phyloP scores from a whole-genome alignment of 2,888 invertebrate genomes.

The Drepana falcataria region DNA sequence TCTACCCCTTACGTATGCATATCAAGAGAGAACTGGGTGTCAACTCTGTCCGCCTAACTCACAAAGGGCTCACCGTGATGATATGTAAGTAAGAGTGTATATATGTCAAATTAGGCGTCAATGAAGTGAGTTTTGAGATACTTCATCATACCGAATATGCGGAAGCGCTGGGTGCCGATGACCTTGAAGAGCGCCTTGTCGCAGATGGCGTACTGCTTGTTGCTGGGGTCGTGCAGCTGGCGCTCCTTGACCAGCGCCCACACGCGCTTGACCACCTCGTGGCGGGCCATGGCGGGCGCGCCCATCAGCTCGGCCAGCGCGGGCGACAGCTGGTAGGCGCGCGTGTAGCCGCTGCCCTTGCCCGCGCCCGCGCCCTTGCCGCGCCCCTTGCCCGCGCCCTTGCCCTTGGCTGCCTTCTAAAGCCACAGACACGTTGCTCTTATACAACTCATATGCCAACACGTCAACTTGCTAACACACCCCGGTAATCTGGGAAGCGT shows the following conservation, averaged over 20 bases:
- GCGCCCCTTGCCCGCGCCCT: constrained; percentile 48
- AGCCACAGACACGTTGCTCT: not conserved
- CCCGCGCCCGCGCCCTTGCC: constrained; percentile 39
- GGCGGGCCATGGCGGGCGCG: constrained; percentile 88
- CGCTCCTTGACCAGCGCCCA: constrained; percentile 95
- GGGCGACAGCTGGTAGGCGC: constrained; percentile 89
- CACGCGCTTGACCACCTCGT: constrained; percentile 92
- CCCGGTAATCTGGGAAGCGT: no score
- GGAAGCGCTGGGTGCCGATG: constrained; percentile 94
- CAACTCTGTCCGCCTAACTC: no score
- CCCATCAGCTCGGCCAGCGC: constrained; percentile 92
- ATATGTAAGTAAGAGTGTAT: not conserved
- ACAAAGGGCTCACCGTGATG: no score
- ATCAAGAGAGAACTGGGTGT: no score
- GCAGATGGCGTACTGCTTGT: constrained; percentile 96
- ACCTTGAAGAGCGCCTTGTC: constrained; percentile 93
- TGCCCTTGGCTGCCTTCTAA: constrained; percentile 20
- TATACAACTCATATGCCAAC: not conserved
- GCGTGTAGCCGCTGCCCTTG: constrained; percentile 88
- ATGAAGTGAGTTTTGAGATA: constrained; percentile 94
- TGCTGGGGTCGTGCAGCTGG: constrained; percentile 94
- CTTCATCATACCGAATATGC: constrained; percentile 98
- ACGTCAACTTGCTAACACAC: no score
- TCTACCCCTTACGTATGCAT: no score
- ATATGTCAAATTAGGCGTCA: constrained; percentile 54